Evolutionary conservation across 2,113 vertebrate species (phyloP), one percentile per base, ranked within the genome.

Genomic region (Laticauda colubrina): DNA sequence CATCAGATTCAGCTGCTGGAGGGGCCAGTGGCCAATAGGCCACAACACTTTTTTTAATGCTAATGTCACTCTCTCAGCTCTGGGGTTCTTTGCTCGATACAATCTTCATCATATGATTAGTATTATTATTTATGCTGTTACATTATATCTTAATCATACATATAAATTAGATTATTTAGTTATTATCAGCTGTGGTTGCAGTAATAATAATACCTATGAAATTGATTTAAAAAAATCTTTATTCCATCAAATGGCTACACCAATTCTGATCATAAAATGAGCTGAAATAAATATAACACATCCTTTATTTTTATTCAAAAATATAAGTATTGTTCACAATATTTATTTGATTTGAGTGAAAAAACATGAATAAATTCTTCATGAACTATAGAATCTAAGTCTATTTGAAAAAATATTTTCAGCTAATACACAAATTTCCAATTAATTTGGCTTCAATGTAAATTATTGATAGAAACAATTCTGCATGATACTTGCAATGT

Each of bases 381-480:
- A 21, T 90, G 69, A 90, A 96, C 94, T 91, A 85, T 93, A 89
- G 94, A 89, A 8, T 23, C 29, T 87, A 97, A 94, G 92, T 45
- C 45, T n/a, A 93, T 53, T 81, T 81, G 20, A 8, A 93, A 34
- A 96, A 91, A 53, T 15, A 51, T 90, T 94, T 92, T 87, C 91
- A 95, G 91, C 95, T 96, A 96, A 93, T 88, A 92, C 39, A 94
- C 0, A 92, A 89, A 90, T 87, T 96, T 96, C 95, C 26, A 95
- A 39, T 93, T 96, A 95, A 96, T 93, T 96, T 91, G 91, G 95
- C 95, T 92, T 91, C 88, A 96, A 95, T 87, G 5, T 34, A 94
- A 56, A 92, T 95, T 92, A 64, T 95, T 95, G 45, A 94, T 55
- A 91, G 92, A 95, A 1, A 93, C 57, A 93, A 89, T 89, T 57